phyloP scores from a whole-genome alignment of 1,140 invertebrate species.

The Charaxes varanes region DNA sequence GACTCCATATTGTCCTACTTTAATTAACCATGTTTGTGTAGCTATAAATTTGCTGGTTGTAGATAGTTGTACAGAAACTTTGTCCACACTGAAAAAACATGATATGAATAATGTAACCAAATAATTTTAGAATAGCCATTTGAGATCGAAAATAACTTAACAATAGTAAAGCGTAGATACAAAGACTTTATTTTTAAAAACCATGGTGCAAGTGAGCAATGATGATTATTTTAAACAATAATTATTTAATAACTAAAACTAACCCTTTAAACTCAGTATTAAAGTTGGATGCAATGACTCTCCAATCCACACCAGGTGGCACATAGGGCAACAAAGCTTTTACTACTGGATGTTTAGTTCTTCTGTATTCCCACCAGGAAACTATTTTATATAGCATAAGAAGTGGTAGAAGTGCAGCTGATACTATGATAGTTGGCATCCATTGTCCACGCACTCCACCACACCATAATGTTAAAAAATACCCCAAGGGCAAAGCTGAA shows the following conservation, averaged over 20 bases:
- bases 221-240: no score
- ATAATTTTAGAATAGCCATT: no score
- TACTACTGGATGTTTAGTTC: slow-evolving; percentile 84
- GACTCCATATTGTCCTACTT: slow-evolving; percentile 84
- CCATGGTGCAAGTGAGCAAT: no score
- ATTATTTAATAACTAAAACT: no score
- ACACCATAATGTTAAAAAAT: slow-evolving; percentile 70
- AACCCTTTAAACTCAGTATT: slow-evolving; percentile 86
- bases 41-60: slow-evolving; percentile 82
- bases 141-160: no score
- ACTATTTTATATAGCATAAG: slow-evolving; percentile 69
- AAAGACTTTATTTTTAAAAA: no score
- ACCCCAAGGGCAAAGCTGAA: slow-evolving; percentile 81
- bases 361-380: slow-evolving; percentile 81
- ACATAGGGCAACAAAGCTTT: slow-evolving; percentile 79
- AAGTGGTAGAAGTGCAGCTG: slow-evolving; percentile 37
- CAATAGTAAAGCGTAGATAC: no score
- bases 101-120: no score
- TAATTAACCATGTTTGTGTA: slow-evolving; percentile 93
- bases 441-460: slow-evolving; percentile 40
- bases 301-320: slow-evolving; percentile 77
- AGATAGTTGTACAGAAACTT: slow-evolving; percentile 82
- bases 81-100: slow-evolving; percentile 81
- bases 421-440: slow-evolving; percentile 49
- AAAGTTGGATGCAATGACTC: slow-evolving; percentile 81